phyloP scores from a whole-genome alignment of 2,797 vertebrate species.

The Okamejei kenojei region DNA sequence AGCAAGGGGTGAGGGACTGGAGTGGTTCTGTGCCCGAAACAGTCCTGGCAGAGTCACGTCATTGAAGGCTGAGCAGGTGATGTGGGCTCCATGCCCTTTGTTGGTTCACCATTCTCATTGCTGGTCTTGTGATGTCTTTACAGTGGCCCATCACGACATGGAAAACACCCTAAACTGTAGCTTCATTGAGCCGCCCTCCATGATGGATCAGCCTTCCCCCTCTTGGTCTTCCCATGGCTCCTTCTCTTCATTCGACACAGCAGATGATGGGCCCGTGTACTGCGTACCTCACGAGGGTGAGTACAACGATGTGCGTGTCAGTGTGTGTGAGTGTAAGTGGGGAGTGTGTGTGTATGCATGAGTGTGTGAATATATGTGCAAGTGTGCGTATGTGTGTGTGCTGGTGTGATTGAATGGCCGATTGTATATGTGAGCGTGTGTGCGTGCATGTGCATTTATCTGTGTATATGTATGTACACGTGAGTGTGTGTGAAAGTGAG shows the following conservation, averaged over 20 bases:
- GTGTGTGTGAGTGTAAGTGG: too few relatives aligned
- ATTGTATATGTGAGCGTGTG: too few relatives aligned
- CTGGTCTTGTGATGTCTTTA: constrained; percentile 54
- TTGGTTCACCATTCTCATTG: constrained; percentile 56
- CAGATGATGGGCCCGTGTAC: constrained; percentile 89
- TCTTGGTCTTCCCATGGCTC: constrained; percentile 94
- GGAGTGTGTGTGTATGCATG: too few relatives aligned
- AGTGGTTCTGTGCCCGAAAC: too few relatives aligned
- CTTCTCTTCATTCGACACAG: constrained; percentile 95
- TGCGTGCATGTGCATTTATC: too few relatives aligned
- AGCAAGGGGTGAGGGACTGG: too few relatives aligned
- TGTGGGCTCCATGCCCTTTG: neutral
- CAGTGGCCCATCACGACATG: constrained; percentile 92
- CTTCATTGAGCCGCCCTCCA: constrained; percentile 87
- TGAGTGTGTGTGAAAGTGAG: too few relatives aligned
- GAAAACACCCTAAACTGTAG: constrained; percentile 96
- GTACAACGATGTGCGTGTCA: constrained; percentile 44
- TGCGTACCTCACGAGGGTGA: constrained; percentile 92
- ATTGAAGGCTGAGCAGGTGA: neutral
- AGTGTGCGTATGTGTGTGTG: too few relatives aligned
- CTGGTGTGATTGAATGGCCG: too few relatives aligned
- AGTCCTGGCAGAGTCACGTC: neutral
- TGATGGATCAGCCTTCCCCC: constrained; percentile 80
- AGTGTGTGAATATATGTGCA: too few relatives aligned
- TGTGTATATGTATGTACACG: too few relatives aligned